Evolutionary conservation across 2,113 vertebrate genomes (phyloP).

Genomic region (Turnix velox): DNA sequence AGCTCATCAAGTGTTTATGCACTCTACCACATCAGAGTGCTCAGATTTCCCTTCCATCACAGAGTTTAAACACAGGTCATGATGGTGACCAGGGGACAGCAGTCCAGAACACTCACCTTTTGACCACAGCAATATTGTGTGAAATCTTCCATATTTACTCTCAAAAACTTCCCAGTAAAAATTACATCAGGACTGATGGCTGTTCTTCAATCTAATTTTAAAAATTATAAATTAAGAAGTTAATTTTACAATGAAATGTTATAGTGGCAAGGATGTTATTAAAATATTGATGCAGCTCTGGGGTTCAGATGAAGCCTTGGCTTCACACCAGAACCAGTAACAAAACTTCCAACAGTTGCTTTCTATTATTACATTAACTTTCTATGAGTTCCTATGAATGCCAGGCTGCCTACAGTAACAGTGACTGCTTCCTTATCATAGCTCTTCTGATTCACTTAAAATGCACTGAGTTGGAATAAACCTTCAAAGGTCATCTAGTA

Average conservation of each 20-base stretch:
- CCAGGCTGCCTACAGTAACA: neutral
- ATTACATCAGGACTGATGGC: neutral
- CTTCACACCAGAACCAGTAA: neutral
- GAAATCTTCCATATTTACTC: neutral
- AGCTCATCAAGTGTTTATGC: neutral
- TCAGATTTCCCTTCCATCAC: neutral
- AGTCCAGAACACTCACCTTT: neutral
- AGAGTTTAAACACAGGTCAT: neutral
- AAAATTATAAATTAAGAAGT: neutral
- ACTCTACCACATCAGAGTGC: neutral
- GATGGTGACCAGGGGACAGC: neutral
- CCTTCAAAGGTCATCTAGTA: too few relatives aligned
- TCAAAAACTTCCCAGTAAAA: neutral
- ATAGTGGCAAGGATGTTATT: neutral
- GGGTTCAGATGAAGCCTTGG: neutral
- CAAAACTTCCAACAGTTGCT: neutral
- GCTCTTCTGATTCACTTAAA: neutral
- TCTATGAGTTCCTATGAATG: neutral
- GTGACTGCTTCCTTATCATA: neutral
- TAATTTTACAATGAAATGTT: neutral
- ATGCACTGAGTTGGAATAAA: too few relatives aligned
- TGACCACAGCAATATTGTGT: neutral
- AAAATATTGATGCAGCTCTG: neutral
- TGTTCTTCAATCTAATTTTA: neutral
- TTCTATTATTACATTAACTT: neutral